These are phyloP conservation scores for Prietella phreatophila DNA, from an alignment of 2,113 vertebrate genomes.

Conservation along the genomic window DNA sequence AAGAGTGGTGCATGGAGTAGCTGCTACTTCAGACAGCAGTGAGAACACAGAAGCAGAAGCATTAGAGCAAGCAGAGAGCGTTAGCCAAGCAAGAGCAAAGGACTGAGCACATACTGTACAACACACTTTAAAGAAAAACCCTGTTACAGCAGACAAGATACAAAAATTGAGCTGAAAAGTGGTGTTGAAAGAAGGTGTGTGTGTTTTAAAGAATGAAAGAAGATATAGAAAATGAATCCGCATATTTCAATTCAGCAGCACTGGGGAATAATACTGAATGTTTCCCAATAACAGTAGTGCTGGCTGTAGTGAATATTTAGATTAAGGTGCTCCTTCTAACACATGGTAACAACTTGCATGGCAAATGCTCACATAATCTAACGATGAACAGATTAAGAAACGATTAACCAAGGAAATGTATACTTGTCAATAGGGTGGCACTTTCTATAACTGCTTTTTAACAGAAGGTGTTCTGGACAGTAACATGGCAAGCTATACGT, in stretches of 20 bases:
- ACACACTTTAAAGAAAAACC: background rate
- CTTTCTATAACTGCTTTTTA: background rate
- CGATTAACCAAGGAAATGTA: background rate
- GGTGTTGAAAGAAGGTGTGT: background rate
- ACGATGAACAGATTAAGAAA: background rate
- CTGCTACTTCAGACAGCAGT: constrained; percentile 74
- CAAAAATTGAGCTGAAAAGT: background rate
- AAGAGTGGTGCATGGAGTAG: constrained; percentile 85
- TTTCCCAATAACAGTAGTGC: background rate
- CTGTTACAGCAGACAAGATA: background rate
- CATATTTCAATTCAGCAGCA: no score
- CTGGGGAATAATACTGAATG: no score
- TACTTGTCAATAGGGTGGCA: background rate
- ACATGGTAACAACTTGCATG: background rate
- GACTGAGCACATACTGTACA: constrained; percentile 5
- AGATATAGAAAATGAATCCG: no score
- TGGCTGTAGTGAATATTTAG: background rate
- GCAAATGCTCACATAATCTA: background rate
- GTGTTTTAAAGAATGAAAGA: background rate
- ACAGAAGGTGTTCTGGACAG: background rate
- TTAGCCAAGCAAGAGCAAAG: constrained; percentile 38
- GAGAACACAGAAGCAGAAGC: constrained; percentile 63
- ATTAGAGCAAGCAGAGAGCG: constrained; percentile 55
- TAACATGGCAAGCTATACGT: background rate
- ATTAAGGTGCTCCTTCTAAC: background rate